These are phyloP conservation scores for Scylla paramamosain DNA, from an alignment of 1,140 invertebrate species.

Conservation along the genomic window DNA sequence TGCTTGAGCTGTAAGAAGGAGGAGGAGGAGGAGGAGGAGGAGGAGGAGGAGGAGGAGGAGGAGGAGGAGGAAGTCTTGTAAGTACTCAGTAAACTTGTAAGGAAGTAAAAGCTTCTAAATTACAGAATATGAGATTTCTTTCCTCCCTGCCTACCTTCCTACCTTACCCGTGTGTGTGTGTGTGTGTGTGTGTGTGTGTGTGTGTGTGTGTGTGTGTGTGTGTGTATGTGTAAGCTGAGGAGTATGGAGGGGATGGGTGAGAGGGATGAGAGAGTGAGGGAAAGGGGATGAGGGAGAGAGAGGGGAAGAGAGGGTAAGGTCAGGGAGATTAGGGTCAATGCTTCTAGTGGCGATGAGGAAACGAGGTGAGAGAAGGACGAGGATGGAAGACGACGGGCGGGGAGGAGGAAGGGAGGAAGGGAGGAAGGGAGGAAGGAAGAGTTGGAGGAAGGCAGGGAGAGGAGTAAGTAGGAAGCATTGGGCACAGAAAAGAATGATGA, in stretches of 20 bases:
- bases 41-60: neutral
- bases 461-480: neutral
- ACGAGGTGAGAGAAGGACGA: neutral
- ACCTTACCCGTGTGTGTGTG: neutral
- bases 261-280: no score
- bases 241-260: no score
- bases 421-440: neutral
- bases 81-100: neutral
- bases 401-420: no score
- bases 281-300: no score
- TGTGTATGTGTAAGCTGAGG: no score
- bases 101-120: neutral
- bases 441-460: neutral
- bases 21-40: neutral
- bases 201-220: no score
- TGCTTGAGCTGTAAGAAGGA: neutral
- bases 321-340: neutral
- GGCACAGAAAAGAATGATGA: neutral
- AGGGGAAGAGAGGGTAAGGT: neutral
- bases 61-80: neutral
- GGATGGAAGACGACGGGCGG: neutral
- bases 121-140: neutral
- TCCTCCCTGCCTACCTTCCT: neutral
- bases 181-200: conserved; percentile 29
- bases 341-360: neutral